These are phyloP conservation scores for Silvanus unidentatus DNA, from an alignment of 2,888 invertebrate genomes.

Conservation along the genomic window DNA sequence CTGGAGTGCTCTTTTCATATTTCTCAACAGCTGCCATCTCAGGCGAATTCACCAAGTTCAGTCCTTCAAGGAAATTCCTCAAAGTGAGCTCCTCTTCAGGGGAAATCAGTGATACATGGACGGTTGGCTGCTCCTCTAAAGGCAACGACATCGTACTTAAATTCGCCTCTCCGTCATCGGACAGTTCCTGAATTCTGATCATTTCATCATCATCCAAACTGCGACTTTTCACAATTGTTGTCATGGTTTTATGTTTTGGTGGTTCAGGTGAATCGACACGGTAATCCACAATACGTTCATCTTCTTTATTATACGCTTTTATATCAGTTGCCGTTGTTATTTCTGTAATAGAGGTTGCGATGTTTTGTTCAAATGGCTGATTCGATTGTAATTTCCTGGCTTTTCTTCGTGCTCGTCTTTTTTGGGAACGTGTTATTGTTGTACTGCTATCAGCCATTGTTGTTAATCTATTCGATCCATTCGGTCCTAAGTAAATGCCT, in stretches of 20 bases:
- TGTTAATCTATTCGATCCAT: constrained; percentile 1
- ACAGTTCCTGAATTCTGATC: constrained; percentile 42
- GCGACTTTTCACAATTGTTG: constrained; percentile 34
- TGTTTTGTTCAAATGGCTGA: no score
- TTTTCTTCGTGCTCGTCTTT: constrained; percentile 19
- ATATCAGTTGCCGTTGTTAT: constrained; percentile 7
- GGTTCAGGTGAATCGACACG: constrained; percentile 42
- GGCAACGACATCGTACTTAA: constrained; percentile 47
- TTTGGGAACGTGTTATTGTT: constrained; percentile 23
- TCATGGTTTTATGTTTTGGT: constrained; percentile 6
- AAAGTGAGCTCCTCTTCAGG: constrained; percentile 55
- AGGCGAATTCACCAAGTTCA: constrained; percentile 52
- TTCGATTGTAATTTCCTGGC: constrained; percentile 4
- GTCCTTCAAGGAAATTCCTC: constrained; percentile 52
- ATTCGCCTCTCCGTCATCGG: constrained; percentile 36
- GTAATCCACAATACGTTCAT: constrained; percentile 25
- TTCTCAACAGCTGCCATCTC: constrained; percentile 36
- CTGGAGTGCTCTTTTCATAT: constrained; percentile 24
- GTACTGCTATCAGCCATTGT: constrained; percentile 10
- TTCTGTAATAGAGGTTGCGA: no score
- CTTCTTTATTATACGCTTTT: constrained; percentile 16
- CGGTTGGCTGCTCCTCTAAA: constrained; percentile 36
- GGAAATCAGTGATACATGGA: constrained; percentile 41
- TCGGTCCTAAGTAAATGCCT: constrained; percentile 17
- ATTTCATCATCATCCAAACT: constrained; percentile 43